phyloP scores from a whole-genome alignment of 2,888 invertebrate species.

The Scaptomyza flava region DNA sequence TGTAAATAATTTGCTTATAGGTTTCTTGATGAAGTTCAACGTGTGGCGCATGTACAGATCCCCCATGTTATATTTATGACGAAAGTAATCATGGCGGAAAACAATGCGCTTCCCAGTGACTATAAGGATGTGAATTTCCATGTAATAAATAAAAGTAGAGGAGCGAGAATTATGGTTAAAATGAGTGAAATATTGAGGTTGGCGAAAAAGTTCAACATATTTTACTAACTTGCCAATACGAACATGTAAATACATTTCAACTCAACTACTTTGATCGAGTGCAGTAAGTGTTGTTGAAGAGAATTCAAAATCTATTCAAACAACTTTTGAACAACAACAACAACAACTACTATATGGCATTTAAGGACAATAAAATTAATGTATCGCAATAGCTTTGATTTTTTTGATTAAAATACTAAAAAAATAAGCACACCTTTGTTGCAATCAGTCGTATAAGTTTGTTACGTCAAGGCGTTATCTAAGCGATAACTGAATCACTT shows the following conservation, averaged over 20 bases:
- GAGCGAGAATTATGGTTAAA: slow-evolving; percentile 60
- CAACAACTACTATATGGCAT: no score
- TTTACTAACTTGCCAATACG: slow-evolving; percentile 44
- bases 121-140: slow-evolving; percentile 84
- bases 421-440: not conserved
- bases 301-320: no score
- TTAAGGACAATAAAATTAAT: not conserved
- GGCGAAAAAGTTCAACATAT: slow-evolving; percentile 73
- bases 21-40: slow-evolving; percentile 83
- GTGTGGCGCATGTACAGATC: slow-evolving; percentile 84
- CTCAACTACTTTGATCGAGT: not conserved
- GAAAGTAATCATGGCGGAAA: slow-evolving; percentile 85
- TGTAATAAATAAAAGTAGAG: slow-evolving; percentile 73
- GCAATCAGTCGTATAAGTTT: slow-evolving; percentile 6
- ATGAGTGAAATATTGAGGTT: slow-evolving; percentile 67
- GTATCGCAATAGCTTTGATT: not conserved
- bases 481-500: slow-evolving; percentile 12
- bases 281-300: no score
- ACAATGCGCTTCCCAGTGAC: slow-evolving; percentile 84
- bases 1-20: slow-evolving; percentile 51
- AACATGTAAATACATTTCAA: not conserved
- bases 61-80: slow-evolving; percentile 85
- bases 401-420: not conserved
- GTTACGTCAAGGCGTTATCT: slow-evolving; percentile 22
- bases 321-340: no score